Conservation (phyloP, 2,888 invertebrate genomes). For the Ectemnius continuus region DNA sequence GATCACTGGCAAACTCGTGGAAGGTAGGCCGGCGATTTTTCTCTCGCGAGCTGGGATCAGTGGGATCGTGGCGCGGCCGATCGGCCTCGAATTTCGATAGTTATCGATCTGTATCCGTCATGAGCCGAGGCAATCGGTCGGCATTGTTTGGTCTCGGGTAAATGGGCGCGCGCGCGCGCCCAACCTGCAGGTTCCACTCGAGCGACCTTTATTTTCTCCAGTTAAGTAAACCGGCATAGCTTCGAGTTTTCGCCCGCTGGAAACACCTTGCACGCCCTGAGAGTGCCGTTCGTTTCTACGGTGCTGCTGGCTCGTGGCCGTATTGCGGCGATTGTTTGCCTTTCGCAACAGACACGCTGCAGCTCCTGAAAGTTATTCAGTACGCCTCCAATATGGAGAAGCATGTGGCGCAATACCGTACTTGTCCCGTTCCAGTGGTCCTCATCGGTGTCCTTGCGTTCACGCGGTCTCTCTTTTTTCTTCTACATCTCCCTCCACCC, state of each 20-base stretch:
- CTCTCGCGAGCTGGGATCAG: constrained; percentile 4
- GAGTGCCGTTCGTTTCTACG: neutral
- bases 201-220: neutral
- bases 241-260: constrained; percentile 17
- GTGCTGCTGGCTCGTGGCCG: constrained; percentile 1
- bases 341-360: constrained; percentile 65
- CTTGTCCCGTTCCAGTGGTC: constrained; percentile 66
- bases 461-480: neutral
- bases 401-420: constrained; percentile 63
- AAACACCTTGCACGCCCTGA: constrained; percentile 10
- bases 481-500: neutral
- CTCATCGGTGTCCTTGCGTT: constrained; percentile 48
- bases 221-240: constrained; percentile 8
- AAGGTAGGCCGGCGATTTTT: constrained; percentile 41
- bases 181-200: constrained; percentile 48
- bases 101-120: constrained; percentile 43
- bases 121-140: constrained; percentile 11
- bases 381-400: constrained; percentile 64
- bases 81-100: constrained; percentile 56
- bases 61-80: constrained; percentile 16
- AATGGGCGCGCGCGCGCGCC: constrained; percentile 26
- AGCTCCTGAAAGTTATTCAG: constrained; percentile 68
- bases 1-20: constrained; percentile 46
- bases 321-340: constrained; percentile 68
- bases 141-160: constrained; percentile 2